A percentile compares a stretch with the other conserved stretches of the same genome.
Conservation (phyloP, 2,888 invertebrate genomes). For the Drosophila recens region DNA sequence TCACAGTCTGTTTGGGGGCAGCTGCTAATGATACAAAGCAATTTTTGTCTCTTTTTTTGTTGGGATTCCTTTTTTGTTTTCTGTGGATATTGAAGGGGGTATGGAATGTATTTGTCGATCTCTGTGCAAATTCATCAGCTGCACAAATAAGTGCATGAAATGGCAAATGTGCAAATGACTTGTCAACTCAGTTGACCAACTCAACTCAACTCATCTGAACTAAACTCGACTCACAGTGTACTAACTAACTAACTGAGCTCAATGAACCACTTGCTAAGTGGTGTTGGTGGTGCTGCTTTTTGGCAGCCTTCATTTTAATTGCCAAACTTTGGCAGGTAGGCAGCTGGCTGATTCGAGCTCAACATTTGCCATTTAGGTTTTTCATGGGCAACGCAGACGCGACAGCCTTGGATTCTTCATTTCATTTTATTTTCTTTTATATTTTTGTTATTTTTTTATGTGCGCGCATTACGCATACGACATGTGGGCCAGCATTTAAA, state of each 20-base stretch:
- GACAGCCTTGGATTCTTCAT: conserved; percentile 25
- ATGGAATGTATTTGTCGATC: conserved; percentile 30
- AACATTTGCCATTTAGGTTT: conserved; percentile 53
- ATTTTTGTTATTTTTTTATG: conserved; percentile 28
- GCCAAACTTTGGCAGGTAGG: conserved; percentile 58
- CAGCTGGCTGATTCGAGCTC: conserved; percentile 43
- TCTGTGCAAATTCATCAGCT: conserved; percentile 54
- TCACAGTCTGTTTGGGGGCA: conserved; percentile 11
- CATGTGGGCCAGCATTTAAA: conserved; percentile 52
- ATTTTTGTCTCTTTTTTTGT: conserved; percentile 2
- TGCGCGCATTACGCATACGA: conserved; percentile 71
- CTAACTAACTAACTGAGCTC: conserved; percentile 24
- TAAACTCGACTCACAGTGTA: background rate
- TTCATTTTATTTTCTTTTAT: background rate
- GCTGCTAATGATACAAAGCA: conserved; percentile 66
- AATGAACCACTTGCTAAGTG: conserved; percentile 30
- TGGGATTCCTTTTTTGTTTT: background rate
- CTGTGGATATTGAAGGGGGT: background rate
- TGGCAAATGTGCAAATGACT: conserved; percentile 43
- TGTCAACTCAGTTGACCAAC: conserved; percentile 27
- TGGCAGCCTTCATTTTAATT: conserved; percentile 60
- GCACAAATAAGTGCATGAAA: conserved; percentile 46
- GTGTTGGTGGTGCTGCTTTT: conserved; percentile 9
- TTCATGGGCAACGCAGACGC: conserved; percentile 70
- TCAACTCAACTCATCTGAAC: conserved; percentile 11